These are phyloP conservation scores for Oriolus oriolus DNA, from an alignment of 2,113 vertebrate genomes.

Conservation along the genomic window DNA sequence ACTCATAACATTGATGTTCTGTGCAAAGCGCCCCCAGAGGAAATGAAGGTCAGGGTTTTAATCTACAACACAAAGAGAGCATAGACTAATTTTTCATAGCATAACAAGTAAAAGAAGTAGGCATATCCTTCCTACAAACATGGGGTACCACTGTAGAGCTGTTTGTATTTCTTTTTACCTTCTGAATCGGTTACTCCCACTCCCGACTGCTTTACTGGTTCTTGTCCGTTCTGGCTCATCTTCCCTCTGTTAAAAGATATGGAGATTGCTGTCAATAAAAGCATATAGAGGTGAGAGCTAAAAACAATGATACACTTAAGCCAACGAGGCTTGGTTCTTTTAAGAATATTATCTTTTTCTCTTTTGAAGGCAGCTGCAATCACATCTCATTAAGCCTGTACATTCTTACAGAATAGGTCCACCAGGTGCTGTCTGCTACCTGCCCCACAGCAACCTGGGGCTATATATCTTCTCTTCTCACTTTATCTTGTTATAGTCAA, in stretches of 20 bases:
- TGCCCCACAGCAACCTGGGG: neutral
- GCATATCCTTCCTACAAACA: neutral
- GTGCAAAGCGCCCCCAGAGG: neutral
- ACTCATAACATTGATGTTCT: neutral
- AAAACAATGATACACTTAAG: neutral
- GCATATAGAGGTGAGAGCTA: neutral
- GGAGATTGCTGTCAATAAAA: neutral
- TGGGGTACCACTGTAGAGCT: neutral
- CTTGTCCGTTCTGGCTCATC: conserved; percentile 85
- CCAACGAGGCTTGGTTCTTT: neutral
- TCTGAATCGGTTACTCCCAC: conserved; percentile 81
- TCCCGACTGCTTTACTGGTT: conserved; percentile 75
- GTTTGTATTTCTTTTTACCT: conserved; percentile 76
- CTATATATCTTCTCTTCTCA: neutral
- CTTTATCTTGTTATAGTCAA: neutral
- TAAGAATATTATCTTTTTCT: neutral
- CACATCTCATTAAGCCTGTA: neutral
- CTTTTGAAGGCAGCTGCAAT: neutral
- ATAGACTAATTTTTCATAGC: neutral
- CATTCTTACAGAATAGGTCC: neutral
- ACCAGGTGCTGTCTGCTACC: neutral
- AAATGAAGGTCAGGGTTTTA: neutral
- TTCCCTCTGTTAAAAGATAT: conserved; percentile 80
- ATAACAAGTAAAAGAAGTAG: neutral
- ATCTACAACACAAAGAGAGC: neutral